These are phyloP conservation scores for Lasioglossum calceatum DNA, from an alignment of 2,888 invertebrate species.

Conservation along the genomic window DNA sequence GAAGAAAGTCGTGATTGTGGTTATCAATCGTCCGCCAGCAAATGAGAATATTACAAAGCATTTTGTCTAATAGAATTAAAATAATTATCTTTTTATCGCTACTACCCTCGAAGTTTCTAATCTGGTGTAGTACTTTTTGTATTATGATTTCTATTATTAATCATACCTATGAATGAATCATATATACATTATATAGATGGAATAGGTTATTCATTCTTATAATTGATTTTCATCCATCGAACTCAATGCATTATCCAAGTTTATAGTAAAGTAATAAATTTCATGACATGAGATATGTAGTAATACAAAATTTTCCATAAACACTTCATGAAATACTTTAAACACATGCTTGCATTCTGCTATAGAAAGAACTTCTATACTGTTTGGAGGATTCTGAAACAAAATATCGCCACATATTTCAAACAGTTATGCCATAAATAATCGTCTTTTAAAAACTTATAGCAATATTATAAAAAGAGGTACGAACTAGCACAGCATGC, in stretches of 20 bases:
- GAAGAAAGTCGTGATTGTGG: conserved; percentile 78
- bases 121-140: neutral
- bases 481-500: conserved; percentile 75
- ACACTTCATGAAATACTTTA: conserved; percentile 73
- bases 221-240: neutral
- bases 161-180: neutral
- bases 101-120: neutral
- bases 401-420: conserved; percentile 4
- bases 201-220: conserved; percentile 24
- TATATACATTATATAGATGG: neutral
- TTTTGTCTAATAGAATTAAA: conserved; percentile 33
- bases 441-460: neutral
- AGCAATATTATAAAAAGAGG: conserved; percentile 7
- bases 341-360: conserved; percentile 71
- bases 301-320: conserved; percentile 77
- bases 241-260: neutral
- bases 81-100: neutral
- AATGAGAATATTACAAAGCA: conserved; percentile 35
- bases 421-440: neutral
- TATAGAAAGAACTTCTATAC: conserved; percentile 74
- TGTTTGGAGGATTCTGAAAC: conserved; percentile 77
- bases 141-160: conserved; percentile 12
- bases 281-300: conserved; percentile 73
- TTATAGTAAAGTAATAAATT: conserved; percentile 71
- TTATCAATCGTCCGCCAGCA: conserved; percentile 76